Evolutionary conservation across 2,888 invertebrate genomes (phyloP).

Genomic region (Yponomeuta malinellus): DNA sequence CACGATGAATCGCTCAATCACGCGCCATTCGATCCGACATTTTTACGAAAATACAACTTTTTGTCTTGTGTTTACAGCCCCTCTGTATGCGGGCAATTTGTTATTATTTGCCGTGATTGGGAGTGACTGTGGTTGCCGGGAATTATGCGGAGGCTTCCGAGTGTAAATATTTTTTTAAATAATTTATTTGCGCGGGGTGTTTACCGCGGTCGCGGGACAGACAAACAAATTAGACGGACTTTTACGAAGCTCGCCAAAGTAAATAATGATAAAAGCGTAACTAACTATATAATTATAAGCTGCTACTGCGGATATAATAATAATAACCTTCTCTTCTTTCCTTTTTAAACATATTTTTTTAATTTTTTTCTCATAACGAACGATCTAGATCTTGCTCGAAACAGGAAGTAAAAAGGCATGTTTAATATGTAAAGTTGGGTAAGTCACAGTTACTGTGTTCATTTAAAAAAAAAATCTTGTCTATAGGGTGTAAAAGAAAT

Average conservation of each 20-base stretch:
- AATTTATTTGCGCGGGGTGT: not conserved
- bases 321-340: too few relatives aligned
- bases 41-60: not conserved
- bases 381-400: too few relatives aligned
- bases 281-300: not conserved
- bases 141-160: not conserved
- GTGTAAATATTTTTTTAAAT: not conserved
- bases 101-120: not conserved
- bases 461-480: too few relatives aligned
- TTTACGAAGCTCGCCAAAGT: not conserved
- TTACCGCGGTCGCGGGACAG: not conserved
- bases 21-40: not conserved
- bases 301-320: not conserved
- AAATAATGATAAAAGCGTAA: not conserved
- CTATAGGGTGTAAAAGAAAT: too few relatives aligned
- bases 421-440: too few relatives aligned
- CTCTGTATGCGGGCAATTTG: not conserved
- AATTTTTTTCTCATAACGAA: too few relatives aligned
- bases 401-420: too few relatives aligned
- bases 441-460: too few relatives aligned
- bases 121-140: not conserved
- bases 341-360: too few relatives aligned
- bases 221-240: not conserved
- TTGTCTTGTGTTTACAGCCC: not conserved
- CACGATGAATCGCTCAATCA: slow-evolving; percentile 10